Evolutionary conservation across 2,797 vertebrate species (phyloP), one percentile per base, ranked within the genome.

Genomic region (Etheostoma nigrum): DNA sequence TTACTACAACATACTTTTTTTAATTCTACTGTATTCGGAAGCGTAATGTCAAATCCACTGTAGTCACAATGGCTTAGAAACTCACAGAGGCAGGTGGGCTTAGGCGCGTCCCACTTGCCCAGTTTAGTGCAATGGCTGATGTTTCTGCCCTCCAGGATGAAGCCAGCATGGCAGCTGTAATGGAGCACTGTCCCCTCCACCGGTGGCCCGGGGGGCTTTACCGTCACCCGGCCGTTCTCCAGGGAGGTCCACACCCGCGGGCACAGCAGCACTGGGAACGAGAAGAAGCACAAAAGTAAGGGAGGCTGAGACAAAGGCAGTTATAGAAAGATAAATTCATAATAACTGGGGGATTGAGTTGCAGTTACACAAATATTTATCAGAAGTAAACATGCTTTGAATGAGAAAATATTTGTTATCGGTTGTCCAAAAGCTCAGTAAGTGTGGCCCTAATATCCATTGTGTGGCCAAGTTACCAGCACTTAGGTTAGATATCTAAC

Each of bases 11-110:
- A 15, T 42, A 0, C 25, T 67, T 18, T 13, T 30, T 40, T 66
- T 44, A 42, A n/a, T 40, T 67, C 48, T 30, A 7, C 52, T 49
- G 23, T 68, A 36, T 58, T 13, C 53, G 3, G 9, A 61, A 4
- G n/a, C 27, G 18, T 30, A 21, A 8, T 40, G 48, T 23, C 25
- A 72, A 65, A 42, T 19, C 23, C 67, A 2, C 13, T 51, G 58
- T 18, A 3, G 54, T 58, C 19, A 27, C 12, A 40, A 21, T 19
- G 10, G 27, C 25, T 48, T n/a, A 59, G 69, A 54, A 5, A 94
- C 96, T 97, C 91, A 98, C 97, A 95, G 92, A 97, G 92, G 89
- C 97, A 98, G 88, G 95, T 86, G 77, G 97, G 97, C 89, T 97
- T 98, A 14, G 96, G 95, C 1, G 92, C 92, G 82, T 97, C 97